Evolutionary conservation across 1,140 invertebrate genomes (phyloP), one percentile per base, ranked within the genome.

Genomic region (Dysdera silvatica): DNA sequence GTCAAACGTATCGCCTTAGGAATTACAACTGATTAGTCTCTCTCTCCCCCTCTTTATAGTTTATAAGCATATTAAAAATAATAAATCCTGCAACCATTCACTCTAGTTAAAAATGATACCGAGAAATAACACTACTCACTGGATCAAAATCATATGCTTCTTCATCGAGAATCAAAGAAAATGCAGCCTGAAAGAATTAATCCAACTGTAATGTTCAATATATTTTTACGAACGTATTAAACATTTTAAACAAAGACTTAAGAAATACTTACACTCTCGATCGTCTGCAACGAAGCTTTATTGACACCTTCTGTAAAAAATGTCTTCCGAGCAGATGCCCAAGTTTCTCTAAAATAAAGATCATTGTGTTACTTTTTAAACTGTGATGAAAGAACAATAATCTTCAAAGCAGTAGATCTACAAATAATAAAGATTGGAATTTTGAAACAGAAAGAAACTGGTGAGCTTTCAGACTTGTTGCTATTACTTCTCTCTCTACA

Each of bases 91-190:
- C n/a, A n/a, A n/a, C n/a, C n/a, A n/a, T n/a, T n/a, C n/a, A n/a
- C n/a, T n/a, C n/a, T n/a, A n/a, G n/a, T n/a, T n/a, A n/a, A n/a
- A n/a, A n/a, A n/a, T n/a, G n/a, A n/a, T n/a, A n/a, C n/a, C n/a
- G n/a, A n/a, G 16, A 20, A 24, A 41, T 7, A 47, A 40, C 48
- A 65, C 40, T 43, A 80, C 77, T 76, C 78, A 87, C 85, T 68
- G 83, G 78, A 76, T 95, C 87, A 77, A 86, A 94, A 69, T 87
- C 83, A 72, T 88, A 92, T 18, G 87, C 85, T 67, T 87, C 77
- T 71, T 95, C 90, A 78, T 97, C 95, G 23, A 99, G 78, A 32
- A 86, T 82, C 2, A 98, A 84, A 57, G 93, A 84, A 77, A 99
- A 98, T 3, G 93, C 93, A 41, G 95, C 85, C 72, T 78, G 65